Evolutionary conservation across 2,888 invertebrate species (phyloP).

Genomic region (Buathra laborator): DNA sequence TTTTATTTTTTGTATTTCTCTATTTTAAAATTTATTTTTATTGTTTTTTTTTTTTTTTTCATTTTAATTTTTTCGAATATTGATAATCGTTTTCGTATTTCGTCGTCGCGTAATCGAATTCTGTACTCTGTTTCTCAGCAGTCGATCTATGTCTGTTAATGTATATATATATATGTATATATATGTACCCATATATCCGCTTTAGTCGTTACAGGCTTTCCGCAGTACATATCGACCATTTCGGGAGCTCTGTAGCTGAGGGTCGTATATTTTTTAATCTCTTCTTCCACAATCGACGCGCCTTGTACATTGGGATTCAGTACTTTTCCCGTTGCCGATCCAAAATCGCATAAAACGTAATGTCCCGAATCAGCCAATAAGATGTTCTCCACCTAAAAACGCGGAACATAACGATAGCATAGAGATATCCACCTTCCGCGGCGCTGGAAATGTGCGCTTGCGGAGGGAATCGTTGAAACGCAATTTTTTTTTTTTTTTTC

Average conservation of each 20-base stretch:
- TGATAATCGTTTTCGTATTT: neutral
- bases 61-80: neutral
- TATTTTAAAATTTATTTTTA: neutral
- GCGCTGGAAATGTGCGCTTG: neutral
- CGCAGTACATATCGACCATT: constrained; percentile 96
- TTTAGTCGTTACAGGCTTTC: constrained; percentile 93
- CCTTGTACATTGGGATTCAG: constrained; percentile 90
- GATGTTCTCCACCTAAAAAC: constrained; percentile 93
- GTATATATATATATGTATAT: constrained; percentile 61
- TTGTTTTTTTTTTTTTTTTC: neutral
- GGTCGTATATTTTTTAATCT: constrained; percentile 95
- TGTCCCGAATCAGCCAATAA: constrained; percentile 92
- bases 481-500: no score
- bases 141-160: neutral
- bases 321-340: constrained; percentile 94
- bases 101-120: constrained; percentile 6
- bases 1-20: neutral
- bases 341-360: constrained; percentile 97
- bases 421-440: neutral
- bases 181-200: constrained; percentile 93
- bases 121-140: neutral
- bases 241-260: constrained; percentile 96
- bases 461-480: no score
- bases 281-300: constrained; percentile 91
- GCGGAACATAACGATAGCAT: constrained; percentile 8